phyloP scores from a whole-genome alignment of 1,140 invertebrate genomes.

The Papilio glaucus region DNA sequence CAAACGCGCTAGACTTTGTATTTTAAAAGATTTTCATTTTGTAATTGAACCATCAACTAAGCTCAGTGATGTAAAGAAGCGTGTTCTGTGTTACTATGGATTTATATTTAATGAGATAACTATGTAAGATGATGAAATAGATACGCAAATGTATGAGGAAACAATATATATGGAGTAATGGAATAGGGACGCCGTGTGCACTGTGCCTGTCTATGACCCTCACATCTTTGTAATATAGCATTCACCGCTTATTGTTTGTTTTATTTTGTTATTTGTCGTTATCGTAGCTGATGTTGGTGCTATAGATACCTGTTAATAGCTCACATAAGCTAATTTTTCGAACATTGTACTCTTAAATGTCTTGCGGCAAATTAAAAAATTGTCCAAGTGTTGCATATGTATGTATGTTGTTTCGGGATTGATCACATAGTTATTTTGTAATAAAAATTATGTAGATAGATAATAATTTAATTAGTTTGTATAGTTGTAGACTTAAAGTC shows the following conservation, averaged over 20 bases:
- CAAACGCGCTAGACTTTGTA: background rate
- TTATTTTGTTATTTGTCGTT: constrained; percentile 50
- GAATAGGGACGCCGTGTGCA: background rate
- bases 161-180: background rate
- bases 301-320: constrained; percentile 72
- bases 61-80: background rate
- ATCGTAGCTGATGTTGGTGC: constrained; percentile 78
- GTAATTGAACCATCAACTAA: background rate
- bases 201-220: constrained; percentile 12
- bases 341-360: constrained; percentile 9
- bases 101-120: background rate
- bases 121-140: background rate
- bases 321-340: constrained; percentile 53
- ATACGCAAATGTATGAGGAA: no score
- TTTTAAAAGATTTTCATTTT: background rate
- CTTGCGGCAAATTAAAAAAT: constrained; percentile 7
- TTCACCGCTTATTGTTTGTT: constrained; percentile 19
- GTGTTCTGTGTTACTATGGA: background rate
- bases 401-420: constrained; percentile 17
- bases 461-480: constrained; percentile 57
- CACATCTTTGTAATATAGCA: background rate
- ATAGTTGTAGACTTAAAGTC: constrained; percentile 69
- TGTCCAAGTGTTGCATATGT: background rate
- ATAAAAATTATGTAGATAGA: constrained; percentile 62
- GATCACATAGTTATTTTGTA: constrained; percentile 52